phyloP scores from a whole-genome alignment of 2,797 vertebrate species.

The Sebastes taczanowskii region DNA sequence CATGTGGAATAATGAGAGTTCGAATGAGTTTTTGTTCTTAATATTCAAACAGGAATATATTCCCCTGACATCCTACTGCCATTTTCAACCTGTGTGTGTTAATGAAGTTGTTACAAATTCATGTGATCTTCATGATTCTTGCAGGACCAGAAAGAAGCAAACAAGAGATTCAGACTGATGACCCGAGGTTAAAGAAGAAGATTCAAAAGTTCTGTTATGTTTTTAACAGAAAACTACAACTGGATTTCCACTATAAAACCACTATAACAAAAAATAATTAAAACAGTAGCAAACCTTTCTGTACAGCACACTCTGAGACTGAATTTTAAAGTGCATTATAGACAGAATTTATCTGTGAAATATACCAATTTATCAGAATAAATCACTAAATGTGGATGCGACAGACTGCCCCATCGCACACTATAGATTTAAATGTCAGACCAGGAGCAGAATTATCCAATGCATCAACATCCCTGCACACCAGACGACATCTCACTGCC shows the following conservation, averaged over 20 bases:
- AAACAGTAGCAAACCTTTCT: not conserved
- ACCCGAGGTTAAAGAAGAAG: not conserved
- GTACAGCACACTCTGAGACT: not conserved
- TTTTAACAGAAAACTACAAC: conserved; percentile 5
- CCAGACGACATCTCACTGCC: not conserved
- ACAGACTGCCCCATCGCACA: not conserved
- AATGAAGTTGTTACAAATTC: not conserved
- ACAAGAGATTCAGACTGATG: not conserved
- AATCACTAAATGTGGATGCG: not conserved
- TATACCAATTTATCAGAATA: not conserved
- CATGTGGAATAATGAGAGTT: not conserved
- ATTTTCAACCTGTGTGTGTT: not conserved
- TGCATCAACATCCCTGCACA: not conserved
- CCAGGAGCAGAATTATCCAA: not conserved
- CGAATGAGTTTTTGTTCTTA: not conserved
- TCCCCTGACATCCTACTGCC: not conserved
- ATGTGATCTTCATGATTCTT: not conserved
- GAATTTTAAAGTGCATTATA: not conserved
- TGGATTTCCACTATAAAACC: not conserved
- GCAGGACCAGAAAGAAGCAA: conserved; percentile 29
- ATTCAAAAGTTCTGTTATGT: conserved; percentile 21
- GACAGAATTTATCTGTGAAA: not conserved
- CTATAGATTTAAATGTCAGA: not conserved
- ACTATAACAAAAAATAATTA: no score
- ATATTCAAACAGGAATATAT: not conserved